Percentiles rank a stretch among this genome's conserved stretches.
Evolutionary conservation across 2,113 vertebrate species (phyloP).

Genomic region (Pelmatolapia mariae): DNA sequence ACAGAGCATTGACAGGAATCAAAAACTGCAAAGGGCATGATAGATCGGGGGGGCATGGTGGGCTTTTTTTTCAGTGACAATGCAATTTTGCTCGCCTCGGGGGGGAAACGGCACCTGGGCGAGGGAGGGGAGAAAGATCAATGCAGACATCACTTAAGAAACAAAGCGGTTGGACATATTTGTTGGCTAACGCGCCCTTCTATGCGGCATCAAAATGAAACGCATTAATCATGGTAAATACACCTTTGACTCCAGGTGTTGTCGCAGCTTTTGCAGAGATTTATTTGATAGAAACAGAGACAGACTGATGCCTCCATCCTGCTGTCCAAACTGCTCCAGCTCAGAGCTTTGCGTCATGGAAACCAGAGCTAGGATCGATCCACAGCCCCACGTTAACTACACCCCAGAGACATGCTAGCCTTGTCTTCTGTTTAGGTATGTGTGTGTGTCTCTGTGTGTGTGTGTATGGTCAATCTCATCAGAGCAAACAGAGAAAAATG

Average conservation of each 20-base stretch:
- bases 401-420: slow-evolving; percentile 58
- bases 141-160: slow-evolving; percentile 12
- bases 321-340: slow-evolving; percentile 35
- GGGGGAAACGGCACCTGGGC: background rate
- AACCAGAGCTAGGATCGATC: slow-evolving; percentile 67
- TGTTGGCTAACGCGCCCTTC: background rate
- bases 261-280: background rate
- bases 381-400: slow-evolving; percentile 56
- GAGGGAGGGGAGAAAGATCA: background rate
- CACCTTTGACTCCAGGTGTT: background rate
- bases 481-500: slow-evolving; percentile 64
- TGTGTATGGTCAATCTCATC: slow-evolving; percentile 56
- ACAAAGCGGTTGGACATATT: background rate
- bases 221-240: slow-evolving; percentile 9
- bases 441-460: background rate
- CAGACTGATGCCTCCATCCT: slow-evolving; percentile 31
- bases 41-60: background rate
- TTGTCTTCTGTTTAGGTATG: slow-evolving; percentile 60
- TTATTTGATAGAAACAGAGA: slow-evolving; percentile 27
- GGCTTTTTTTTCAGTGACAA: background rate
- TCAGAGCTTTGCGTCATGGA: slow-evolving; percentile 56
- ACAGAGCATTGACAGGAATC: slow-evolving; percentile 34
- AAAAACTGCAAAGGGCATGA: slow-evolving; percentile 31
- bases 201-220: slow-evolving; percentile 4
- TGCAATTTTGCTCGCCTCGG: slow-evolving; percentile 26